A percentile compares a stretch with the other conserved stretches of the same genome.
Conservation (phyloP, 2,888 invertebrate genomes). For the Clusia tigrina region DNA sequence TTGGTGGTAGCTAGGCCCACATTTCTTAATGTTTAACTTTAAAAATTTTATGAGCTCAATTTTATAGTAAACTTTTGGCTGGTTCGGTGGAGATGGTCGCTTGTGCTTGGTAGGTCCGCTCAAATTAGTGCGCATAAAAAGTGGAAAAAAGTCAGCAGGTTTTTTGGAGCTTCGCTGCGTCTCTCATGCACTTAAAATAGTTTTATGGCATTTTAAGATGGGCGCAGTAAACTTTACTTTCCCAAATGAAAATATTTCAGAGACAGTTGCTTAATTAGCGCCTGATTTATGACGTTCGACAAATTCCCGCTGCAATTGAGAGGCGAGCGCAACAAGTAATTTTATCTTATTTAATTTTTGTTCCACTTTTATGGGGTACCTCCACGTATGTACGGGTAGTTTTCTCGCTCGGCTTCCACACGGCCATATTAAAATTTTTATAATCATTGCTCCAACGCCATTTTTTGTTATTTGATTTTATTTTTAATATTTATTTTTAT, state of each 20-base stretch:
- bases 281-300: neutral
- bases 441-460: neutral
- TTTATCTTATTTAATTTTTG: neutral
- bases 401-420: constrained; percentile 32
- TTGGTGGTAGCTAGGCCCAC: neutral
- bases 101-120: neutral
- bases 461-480: constrained; percentile 5
- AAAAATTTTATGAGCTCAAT: neutral
- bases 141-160: neutral
- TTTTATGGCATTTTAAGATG: neutral
- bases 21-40: neutral
- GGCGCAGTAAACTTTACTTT: neutral
- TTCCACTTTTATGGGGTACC: neutral
- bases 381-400: no score
- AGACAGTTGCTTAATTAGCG: neutral
- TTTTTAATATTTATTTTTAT: constrained; percentile 6
- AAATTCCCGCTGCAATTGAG: neutral
- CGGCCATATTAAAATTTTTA: neutral
- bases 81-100: neutral
- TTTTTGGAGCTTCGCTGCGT: no score
- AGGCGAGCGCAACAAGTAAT: neutral
- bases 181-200: neutral
- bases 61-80: no score
- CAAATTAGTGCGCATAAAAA: neutral
- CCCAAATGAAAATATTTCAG: neutral